phyloP scores from a whole-genome alignment of 2,113 vertebrate species.

The Scopus umbretta region DNA sequence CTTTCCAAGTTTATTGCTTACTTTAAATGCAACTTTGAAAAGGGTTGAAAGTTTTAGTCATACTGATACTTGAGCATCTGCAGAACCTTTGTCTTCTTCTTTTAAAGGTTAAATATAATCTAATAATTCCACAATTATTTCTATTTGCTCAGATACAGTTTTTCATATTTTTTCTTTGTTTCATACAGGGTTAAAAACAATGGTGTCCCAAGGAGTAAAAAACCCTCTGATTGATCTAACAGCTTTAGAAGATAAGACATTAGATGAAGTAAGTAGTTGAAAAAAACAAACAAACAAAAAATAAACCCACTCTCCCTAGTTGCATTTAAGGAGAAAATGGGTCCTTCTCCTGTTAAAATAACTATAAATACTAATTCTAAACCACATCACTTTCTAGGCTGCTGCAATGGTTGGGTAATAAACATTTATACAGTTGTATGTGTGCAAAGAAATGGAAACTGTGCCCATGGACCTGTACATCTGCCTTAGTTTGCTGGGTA shows the following conservation, averaged over 20 bases:
- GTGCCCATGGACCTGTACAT: not conserved
- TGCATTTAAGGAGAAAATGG: not conserved
- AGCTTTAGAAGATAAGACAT: conserved; percentile 90
- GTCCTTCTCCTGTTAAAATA: not conserved
- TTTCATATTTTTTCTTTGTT: not conserved
- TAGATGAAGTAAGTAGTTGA: conserved; percentile 87
- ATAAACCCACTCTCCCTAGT: not conserved
- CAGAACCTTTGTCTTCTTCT: not conserved
- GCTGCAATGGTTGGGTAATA: not conserved
- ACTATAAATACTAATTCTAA: not conserved
- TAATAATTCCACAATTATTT: not conserved
- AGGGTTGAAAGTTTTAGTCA: not conserved
- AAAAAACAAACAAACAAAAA: no score
- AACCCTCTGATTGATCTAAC: conserved; percentile 94
- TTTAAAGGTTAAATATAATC: not conserved
- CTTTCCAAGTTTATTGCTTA: not conserved
- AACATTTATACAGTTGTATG: not conserved
- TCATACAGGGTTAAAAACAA: conserved; percentile 86
- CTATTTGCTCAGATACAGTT: not conserved
- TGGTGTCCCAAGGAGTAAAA: conserved; percentile 95
- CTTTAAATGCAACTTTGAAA: not conserved
- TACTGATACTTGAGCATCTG: not conserved
- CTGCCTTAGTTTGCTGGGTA: not conserved
- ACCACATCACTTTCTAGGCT: not conserved
- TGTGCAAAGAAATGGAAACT: not conserved